Conservation (phyloP, 2,113 vertebrate genomes). For the Leucoraja erinaceus region DNA sequence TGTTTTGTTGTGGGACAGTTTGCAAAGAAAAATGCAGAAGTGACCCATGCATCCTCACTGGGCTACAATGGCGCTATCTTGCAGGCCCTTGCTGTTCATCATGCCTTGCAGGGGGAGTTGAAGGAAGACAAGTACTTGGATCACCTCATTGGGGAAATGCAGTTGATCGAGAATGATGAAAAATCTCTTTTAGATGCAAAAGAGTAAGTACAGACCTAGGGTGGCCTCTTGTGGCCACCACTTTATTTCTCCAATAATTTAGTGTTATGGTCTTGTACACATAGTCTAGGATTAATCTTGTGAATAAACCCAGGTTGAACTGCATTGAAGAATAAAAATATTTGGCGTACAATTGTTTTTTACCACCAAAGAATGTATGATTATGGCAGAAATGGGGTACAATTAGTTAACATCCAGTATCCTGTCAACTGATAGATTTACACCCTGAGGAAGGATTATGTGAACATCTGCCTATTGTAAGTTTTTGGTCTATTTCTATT, state of each 20-base stretch:
- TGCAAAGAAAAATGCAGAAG: slow-evolving; percentile 73
- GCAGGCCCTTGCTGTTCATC: slow-evolving; percentile 87
- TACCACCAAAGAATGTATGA: neutral
- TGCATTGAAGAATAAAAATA: too few species aligned
- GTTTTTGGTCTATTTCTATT: neutral
- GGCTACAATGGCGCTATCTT: slow-evolving; percentile 92
- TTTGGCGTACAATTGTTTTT: neutral
- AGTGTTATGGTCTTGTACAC: neutral
- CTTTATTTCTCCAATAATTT: neutral
- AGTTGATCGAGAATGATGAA: slow-evolving; percentile 75
- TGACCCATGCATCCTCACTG: slow-evolving; percentile 90
- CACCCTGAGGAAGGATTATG: neutral
- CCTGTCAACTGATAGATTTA: neutral
- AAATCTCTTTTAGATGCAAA: slow-evolving; percentile 74
- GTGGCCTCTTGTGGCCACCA: slow-evolving; percentile 15
- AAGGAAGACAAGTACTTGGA: slow-evolving; percentile 72
- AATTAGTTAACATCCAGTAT: neutral
- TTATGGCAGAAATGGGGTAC: neutral
- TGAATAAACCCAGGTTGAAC: neutral
- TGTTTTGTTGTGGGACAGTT: slow-evolving; percentile 58
- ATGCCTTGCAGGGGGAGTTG: slow-evolving; percentile 76
- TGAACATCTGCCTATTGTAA: neutral
- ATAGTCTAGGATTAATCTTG: neutral
- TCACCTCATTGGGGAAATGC: slow-evolving; percentile 84
- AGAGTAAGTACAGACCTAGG: slow-evolving; percentile 59